Evolutionary conservation across 1,140 invertebrate species (phyloP), one percentile per base, ranked within the genome.

Genomic region (Micrasema minimum): DNA sequence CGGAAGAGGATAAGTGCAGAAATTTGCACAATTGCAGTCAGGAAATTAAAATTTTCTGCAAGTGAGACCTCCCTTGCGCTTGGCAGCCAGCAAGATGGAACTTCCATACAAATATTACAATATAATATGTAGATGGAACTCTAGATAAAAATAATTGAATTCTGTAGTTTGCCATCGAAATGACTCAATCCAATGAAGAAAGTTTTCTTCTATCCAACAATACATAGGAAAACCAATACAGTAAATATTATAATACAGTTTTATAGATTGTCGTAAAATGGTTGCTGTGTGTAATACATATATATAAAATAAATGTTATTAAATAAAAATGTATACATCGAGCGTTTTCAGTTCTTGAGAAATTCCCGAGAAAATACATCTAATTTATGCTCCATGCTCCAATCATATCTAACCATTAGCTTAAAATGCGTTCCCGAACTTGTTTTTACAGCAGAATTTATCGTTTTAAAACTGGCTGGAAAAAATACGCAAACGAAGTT

Each of bases 11-110:
- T 38, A 69, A 68, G 71, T 75, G 71, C 69, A 75, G 55, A 66
- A 71, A 72, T 75, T 75, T 72, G 69, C 69, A 72, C 73, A 75
- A 75, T 72, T 75, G 69, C 73, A 55, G 69, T 69, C 73, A 75
- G 73, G 73, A 75, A 75, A 75, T 75, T 75, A 75, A 75, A 75
- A 75, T 67, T 22, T 50, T 18, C 53, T 67, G 65, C 72, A 74
- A 26, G 14, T 18, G 41, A 22, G 31, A 50, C 5, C 37, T 16
- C 7, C 6, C 43, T 35, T 51, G n/a, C 26, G 26, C 26, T 31
- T 31, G 7, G 26, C 26, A 4, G 26, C 26, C 26, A 31, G 26
- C 26, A 31, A 31, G 26, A 31, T 31, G 26, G 26, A 31, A 31
- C 7, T 31, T 31, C 3, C 7, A 4, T 31, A 7, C 26, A 51